A percentile compares a stretch with the other conserved stretches of the same genome.
Evolutionary conservation across 2,797 vertebrate species (phyloP).

Genomic region (Adelosebastes latens): DNA sequence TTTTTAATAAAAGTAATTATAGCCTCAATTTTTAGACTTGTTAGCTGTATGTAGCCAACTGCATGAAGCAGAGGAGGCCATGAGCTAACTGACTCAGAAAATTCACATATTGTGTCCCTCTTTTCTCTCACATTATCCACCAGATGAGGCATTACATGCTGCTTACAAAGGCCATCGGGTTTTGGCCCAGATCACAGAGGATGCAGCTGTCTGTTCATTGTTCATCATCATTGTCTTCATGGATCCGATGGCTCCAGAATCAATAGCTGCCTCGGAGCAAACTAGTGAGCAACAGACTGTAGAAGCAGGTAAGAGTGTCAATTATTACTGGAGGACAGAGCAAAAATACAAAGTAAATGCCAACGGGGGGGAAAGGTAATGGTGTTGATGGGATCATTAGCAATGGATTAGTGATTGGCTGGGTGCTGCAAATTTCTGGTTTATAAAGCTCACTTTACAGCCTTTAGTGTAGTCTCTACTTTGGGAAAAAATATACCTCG

Average conservation of each 20-base stretch:
- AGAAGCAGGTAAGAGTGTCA: conserved; percentile 68
- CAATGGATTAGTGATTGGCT: conserved; percentile 50
- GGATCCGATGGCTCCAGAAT: conserved; percentile 72
- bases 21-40: neutral
- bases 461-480: neutral
- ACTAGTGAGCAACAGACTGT: conserved; percentile 68
- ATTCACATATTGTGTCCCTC: conserved; percentile 52
- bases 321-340: conserved; percentile 68
- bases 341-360: conserved; percentile 53
- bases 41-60: neutral
- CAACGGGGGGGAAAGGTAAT: neutral
- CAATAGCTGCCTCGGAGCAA: conserved; percentile 77
- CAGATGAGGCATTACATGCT: conserved; percentile 67
- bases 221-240: conserved; percentile 81
- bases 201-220: conserved; percentile 76
- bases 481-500: neutral
- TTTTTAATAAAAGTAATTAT: conserved; percentile 20
- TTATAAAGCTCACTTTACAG: conserved; percentile 18
- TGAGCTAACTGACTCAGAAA: conserved; percentile 54
- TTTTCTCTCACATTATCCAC: conserved; percentile 52
- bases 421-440: conserved; percentile 12
- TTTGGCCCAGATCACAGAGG: conserved; percentile 65
- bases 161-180: conserved; percentile 66
- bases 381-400: conserved; percentile 65
- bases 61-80: conserved; percentile 27